Base-by-base conservation (phyloP, 2,888 invertebrate species). In the Odiellus spinosus region DNA sequence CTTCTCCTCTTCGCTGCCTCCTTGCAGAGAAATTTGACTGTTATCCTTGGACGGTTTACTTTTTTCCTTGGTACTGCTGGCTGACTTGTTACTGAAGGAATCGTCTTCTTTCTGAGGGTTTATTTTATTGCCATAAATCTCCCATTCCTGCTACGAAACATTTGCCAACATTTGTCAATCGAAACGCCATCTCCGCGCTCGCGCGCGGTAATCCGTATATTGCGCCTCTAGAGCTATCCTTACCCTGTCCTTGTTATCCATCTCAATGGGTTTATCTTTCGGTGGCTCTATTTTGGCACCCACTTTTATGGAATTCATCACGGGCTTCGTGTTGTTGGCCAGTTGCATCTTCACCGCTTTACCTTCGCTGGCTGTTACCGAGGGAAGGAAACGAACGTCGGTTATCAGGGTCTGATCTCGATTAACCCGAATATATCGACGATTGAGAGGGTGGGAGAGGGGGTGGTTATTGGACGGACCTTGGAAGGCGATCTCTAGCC, bases 401-500 rank as follows among this genome's bases (percentile, higher is more conserved):
- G 8, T 26, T 26, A n/a, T n/a, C n/a, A n/a, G n/a, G n/a, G n/a
- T n/a, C n/a, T n/a, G n/a, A n/a, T n/a, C n/a, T n/a, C n/a, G n/a
- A n/a, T n/a, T n/a, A n/a, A n/a, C n/a, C n/a, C n/a, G n/a, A n/a
- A n/a, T n/a, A n/a, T n/a, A n/a, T n/a, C n/a, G n/a, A n/a, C n/a
- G n/a, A n/a, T n/a, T n/a, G n/a, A n/a, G n/a, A n/a, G n/a, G 26
- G 5, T 26, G 26, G 26, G 26, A 26, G 5, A 8, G 5, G 4
- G 8, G 5, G 26, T 26, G 26, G 26, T 8, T 26, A 39, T 21
- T 2, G 21, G 10, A 40, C 42, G 11, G 12, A 46, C 85, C 86
- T 67, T 85, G 86, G 71, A 87, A 86, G 44, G 85, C 86, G 63
- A 87, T 85, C 68, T 87, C 87, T 82, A 87, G 86, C 56, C 86